phyloP scores from a whole-genome alignment of 2,797 vertebrate genomes.

The Zenarchopterus dispar region DNA sequence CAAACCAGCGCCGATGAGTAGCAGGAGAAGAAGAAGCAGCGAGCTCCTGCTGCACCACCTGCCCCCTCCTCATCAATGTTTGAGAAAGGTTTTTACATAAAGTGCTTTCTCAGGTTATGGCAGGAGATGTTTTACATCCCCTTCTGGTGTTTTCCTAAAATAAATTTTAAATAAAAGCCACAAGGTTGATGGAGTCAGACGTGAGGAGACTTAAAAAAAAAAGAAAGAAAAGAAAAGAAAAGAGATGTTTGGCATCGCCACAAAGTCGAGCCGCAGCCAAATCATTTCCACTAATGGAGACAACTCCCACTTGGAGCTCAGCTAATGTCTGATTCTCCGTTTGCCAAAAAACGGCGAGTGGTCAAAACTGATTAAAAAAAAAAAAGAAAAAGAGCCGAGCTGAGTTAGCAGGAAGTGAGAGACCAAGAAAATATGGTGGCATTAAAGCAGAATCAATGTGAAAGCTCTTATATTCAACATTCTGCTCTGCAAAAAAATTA shows the following conservation, averaged over 20 bases:
- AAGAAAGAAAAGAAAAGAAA: not conserved
- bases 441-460: constrained; percentile 8
- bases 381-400: constrained; percentile 29
- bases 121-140: constrained; percentile 44
- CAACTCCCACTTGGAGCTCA: constrained; percentile 48
- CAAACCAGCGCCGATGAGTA: constrained; percentile 34
- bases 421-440: constrained; percentile 17
- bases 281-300: constrained; percentile 71
- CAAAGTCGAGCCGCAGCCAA: constrained; percentile 48
- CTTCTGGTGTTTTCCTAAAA: constrained; percentile 31
- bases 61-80: constrained; percentile 42
- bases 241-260: constrained; percentile 33
- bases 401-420: constrained; percentile 40
- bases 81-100: constrained; percentile 31
- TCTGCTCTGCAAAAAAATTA: no score
- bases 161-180: constrained; percentile 26
- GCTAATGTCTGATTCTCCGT: constrained; percentile 46
- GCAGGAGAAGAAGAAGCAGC: constrained; percentile 4
- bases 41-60: constrained; percentile 27
- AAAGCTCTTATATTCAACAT: not conserved
- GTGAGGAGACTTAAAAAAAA: constrained; percentile 18
- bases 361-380: constrained; percentile 43
- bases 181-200: constrained; percentile 46
- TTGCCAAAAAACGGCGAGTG: constrained; percentile 58
- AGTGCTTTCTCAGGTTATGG: constrained; percentile 46